Conservation (phyloP, 2,113 vertebrate genomes). For the Myrmecobius fasciatus region DNA sequence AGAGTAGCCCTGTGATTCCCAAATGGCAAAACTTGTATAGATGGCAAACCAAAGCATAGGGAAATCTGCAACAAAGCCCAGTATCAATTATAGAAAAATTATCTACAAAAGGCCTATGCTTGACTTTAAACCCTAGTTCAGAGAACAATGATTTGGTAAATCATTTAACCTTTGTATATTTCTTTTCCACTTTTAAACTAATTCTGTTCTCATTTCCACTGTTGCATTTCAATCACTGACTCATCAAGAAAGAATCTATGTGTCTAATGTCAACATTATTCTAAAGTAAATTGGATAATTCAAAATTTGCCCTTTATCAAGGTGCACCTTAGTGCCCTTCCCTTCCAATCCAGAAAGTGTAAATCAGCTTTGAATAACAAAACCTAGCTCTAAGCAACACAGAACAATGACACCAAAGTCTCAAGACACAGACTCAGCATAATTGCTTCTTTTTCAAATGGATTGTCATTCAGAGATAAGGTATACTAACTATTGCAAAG, state of each 20-base stretch:
- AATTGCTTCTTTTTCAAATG: constrained; percentile 23
- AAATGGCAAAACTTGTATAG: neutral
- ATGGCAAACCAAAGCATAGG: neutral
- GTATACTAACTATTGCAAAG: neutral
- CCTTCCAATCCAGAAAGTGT: neutral
- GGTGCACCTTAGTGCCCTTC: neutral
- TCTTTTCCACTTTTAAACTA: neutral
- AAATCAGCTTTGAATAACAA: neutral
- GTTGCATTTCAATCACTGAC: neutral
- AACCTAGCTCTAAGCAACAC: neutral
- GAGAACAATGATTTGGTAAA: neutral
- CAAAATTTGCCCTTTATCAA: neutral
- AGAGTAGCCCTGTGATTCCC: neutral
- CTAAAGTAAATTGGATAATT: neutral
- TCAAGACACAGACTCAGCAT: neutral
- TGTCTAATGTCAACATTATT: neutral
- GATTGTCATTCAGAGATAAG: neutral
- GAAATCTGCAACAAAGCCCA: neutral
- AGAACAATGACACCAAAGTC: neutral
- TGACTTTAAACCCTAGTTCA: neutral
- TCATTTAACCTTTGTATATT: neutral
- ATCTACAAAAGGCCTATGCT: neutral
- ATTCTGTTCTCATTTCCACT: neutral
- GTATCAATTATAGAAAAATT: neutral
- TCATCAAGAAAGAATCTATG: neutral